phyloP scores from a whole-genome alignment of 2,113 vertebrate genomes.

The Nicator chloris region DNA sequence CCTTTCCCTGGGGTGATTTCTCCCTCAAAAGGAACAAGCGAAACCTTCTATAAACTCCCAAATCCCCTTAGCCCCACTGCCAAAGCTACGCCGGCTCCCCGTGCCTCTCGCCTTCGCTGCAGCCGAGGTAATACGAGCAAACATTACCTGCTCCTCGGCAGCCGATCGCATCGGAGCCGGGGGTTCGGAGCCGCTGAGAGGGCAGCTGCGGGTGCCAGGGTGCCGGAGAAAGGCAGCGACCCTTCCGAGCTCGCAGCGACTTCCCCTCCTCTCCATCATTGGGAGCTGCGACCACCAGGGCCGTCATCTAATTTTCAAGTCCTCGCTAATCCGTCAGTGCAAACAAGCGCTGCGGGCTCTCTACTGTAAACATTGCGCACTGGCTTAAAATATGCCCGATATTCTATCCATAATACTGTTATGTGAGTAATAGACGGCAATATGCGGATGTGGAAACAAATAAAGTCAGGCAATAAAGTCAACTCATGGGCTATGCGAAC shows the following conservation, averaged over 20 bases:
- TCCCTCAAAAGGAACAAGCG: not conserved
- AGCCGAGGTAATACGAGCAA: not conserved
- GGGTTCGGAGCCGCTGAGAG: not conserved
- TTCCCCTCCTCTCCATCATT: not conserved
- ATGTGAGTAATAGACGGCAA: slow-evolving; percentile 9
- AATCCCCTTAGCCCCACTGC: too few species aligned
- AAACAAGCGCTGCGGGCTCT: slow-evolving; percentile 34
- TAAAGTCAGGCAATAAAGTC: slow-evolving; percentile 28
- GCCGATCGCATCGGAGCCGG: not conserved
- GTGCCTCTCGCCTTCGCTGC: not conserved
- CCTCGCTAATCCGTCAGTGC: slow-evolving; percentile 37
- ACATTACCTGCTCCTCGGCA: slow-evolving; percentile 29
- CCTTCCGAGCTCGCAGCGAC: not conserved
- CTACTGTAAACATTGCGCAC: slow-evolving; percentile 22
- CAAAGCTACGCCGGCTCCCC: not conserved
- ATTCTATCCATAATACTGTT: slow-evolving; percentile 33
- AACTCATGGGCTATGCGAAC: slow-evolving; percentile 43
- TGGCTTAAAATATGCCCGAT: slow-evolving; percentile 28
- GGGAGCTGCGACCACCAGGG: slow-evolving; percentile 4
- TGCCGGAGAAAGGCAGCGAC: not conserved
- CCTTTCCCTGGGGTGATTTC: not conserved
- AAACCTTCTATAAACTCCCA: not conserved
- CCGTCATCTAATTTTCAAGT: slow-evolving; percentile 24
- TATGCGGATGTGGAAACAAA: slow-evolving; percentile 19
- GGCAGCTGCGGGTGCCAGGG: not conserved